Evolutionary conservation across 2,797 vertebrate genomes (phyloP).

Genomic region (Syngnathus rostellatus): DNA sequence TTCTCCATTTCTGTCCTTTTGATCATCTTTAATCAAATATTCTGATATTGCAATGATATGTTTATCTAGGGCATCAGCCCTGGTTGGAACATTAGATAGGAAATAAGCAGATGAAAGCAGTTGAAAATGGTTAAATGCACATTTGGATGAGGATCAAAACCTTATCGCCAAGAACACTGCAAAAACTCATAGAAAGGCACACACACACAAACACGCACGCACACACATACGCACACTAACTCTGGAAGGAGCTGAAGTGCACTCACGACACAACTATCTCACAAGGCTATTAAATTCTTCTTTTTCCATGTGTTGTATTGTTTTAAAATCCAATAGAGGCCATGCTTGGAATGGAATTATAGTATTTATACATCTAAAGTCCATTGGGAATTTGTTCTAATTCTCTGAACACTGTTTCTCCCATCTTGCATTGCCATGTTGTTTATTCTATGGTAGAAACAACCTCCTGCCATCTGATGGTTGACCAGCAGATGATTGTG

Average conservation of each 20-base stretch:
- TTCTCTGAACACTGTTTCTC: conserved; percentile 22
- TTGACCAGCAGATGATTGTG: conserved; percentile 64
- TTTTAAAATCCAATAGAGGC: conserved; percentile 45
- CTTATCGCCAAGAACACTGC: not conserved
- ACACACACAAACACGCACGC: conserved; percentile 2
- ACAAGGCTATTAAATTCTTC: conserved; percentile 59
- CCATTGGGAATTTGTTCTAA: conserved; percentile 52
- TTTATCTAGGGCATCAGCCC: too few relatives aligned
- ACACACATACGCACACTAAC: conserved; percentile 16
- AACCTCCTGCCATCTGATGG: conserved; percentile 51
- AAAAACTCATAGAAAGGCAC: not conserved
- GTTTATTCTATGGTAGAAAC: conserved; percentile 35
- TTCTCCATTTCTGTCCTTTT: too few relatives aligned
- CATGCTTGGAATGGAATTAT: conserved; percentile 51
- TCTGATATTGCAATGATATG: too few relatives aligned
- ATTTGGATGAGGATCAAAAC: not conserved
- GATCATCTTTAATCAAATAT: too few relatives aligned
- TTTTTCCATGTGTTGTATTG: conserved; percentile 60
- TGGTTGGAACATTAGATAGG: too few relatives aligned
- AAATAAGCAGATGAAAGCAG: not conserved
- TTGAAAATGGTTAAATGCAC: conserved; percentile 1
- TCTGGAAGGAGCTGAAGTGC: conserved; percentile 30
- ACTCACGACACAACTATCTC: conserved; percentile 58
- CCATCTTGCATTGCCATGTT: conserved; percentile 46
- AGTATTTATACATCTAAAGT: conserved; percentile 31